Percentiles rank a stretch among this genome's conserved stretches.
These are phyloP conservation scores for Sebastes paucispinis DNA, from an alignment of 2,797 vertebrate genomes.

Conservation along the genomic window DNA sequence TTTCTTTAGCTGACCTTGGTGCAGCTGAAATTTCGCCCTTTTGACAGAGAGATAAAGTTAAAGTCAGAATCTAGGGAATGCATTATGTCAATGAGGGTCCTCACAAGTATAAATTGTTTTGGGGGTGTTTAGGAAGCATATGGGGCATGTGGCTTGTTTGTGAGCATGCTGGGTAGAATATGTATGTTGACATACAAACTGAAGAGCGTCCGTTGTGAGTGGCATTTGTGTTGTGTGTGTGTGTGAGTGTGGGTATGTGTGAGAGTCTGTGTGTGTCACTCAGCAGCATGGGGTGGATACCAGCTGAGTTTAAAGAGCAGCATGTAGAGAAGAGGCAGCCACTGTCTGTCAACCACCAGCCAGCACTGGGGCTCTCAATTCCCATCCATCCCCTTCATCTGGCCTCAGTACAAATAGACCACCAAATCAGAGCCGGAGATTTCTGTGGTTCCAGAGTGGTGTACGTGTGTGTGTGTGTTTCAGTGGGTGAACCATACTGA, in stretches of 20 bases:
- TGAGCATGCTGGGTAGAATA: constrained; percentile 16
- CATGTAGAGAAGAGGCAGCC: constrained; percentile 28
- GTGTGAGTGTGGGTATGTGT: background rate
- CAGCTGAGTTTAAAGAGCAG: constrained; percentile 51
- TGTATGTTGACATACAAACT: constrained; percentile 8
- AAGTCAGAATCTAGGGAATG: background rate
- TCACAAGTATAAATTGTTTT: background rate
- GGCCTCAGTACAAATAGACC: constrained; percentile 43
- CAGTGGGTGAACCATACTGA: background rate
- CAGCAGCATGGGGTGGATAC: constrained; percentile 46
- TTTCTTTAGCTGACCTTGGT: background rate
- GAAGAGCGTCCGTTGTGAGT: background rate
- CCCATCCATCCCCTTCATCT: constrained; percentile 47
- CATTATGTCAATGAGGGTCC: background rate
- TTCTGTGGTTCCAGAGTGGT: constrained; percentile 11
- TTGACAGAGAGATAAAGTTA: background rate
- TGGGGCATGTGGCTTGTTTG: background rate
- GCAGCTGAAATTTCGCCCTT: background rate
- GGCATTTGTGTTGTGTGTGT: constrained; percentile 25
- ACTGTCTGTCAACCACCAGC: constrained; percentile 42
- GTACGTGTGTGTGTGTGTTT: background rate
- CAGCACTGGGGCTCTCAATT: constrained; percentile 16
- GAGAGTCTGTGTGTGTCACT: constrained; percentile 26
- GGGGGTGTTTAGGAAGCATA: background rate
- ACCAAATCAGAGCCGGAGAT: constrained; percentile 30